A percentile compares a stretch with the other conserved stretches of the same genome.
These are phyloP conservation scores for Turritopsis rubra DNA, from an alignment of 30 jellyfish, hydroid and myxozoan genomes.

Conservation along the genomic window DNA sequence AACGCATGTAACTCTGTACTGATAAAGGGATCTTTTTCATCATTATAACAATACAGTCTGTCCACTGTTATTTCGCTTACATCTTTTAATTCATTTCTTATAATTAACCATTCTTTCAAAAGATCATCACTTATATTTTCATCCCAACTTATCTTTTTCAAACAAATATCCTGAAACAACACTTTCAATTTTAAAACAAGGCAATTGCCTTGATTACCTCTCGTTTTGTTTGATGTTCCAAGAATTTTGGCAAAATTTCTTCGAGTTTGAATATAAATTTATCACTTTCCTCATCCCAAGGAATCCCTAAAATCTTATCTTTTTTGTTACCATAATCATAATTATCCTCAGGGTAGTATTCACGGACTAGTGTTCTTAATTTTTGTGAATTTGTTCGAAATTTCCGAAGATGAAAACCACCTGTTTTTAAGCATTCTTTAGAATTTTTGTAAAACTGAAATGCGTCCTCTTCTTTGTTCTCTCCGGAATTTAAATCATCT, in stretches of 20 bases:
- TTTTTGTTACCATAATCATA: neutral
- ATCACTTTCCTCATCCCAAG: slow-evolving; percentile 1
- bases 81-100: too few relatives aligned
- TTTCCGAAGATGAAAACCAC: neutral
- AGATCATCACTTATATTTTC: too few relatives aligned
- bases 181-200: too few relatives aligned
- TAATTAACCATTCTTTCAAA: too few relatives aligned
- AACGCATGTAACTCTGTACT: too few relatives aligned
- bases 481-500: neutral
- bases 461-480: neutral
- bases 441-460: neutral
- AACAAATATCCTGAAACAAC: too few relatives aligned
- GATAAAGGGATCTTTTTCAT: too few relatives aligned
- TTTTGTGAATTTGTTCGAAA: neutral
- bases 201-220: neutral
- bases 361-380: neutral
- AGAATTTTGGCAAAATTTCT: neutral
- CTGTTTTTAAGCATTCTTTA: neutral
- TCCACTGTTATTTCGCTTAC: too few relatives aligned
- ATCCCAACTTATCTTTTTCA: too few relatives aligned
- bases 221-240: neutral
- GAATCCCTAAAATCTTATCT: slow-evolving; percentile 2
- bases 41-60: too few relatives aligned
- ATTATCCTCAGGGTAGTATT: neutral
- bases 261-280: too few relatives aligned